These are phyloP conservation scores for Protaetia brevitarsis DNA, from an alignment of 1,140 invertebrate genomes.

Conservation along the genomic window DNA sequence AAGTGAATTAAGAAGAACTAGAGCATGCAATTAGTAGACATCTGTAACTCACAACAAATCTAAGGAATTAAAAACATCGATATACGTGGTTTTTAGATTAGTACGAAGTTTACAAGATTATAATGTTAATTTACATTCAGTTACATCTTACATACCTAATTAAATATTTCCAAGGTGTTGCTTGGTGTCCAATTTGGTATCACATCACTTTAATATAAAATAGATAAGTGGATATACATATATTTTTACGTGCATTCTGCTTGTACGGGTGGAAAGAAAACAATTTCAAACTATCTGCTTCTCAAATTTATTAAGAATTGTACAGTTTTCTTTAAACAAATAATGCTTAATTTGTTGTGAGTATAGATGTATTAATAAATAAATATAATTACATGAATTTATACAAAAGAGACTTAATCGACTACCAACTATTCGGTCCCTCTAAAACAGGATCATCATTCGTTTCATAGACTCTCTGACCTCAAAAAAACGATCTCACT, in stretches of 20 bases:
- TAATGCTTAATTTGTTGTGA: slow-evolving; percentile 46
- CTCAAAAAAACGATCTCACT: slow-evolving; percentile 17
- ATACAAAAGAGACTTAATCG: slow-evolving; percentile 43
- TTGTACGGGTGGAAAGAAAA: slow-evolving; percentile 17
- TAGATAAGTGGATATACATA: background rate
- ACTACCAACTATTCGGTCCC: slow-evolving; percentile 42
- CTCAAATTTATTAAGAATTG: slow-evolving; percentile 30
- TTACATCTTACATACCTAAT: slow-evolving; percentile 23
- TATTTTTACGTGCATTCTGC: background rate
- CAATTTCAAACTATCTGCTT: slow-evolving; percentile 33
- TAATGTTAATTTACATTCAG: slow-evolving; percentile 22
- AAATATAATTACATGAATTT: slow-evolving; percentile 49
- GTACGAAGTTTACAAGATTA: slow-evolving; percentile 20
- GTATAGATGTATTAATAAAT: slow-evolving; percentile 50
- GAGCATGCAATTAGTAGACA: slow-evolving; percentile 40
- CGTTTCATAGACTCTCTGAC: slow-evolving; percentile 9
- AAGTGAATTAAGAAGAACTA: background rate
- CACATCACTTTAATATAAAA: background rate
- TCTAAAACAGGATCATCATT: slow-evolving; percentile 30
- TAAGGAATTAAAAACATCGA: slow-evolving; percentile 29
- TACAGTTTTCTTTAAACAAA: slow-evolving; percentile 18
- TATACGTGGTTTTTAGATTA: slow-evolving; percentile 16
- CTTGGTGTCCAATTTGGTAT: slow-evolving; percentile 15
- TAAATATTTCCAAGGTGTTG: slow-evolving; percentile 18
- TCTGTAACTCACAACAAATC: slow-evolving; percentile 49